Evolutionary conservation across 2,113 vertebrate species (phyloP), one percentile per base, ranked within the genome.

Genomic region (Hippolais icterina): DNA sequence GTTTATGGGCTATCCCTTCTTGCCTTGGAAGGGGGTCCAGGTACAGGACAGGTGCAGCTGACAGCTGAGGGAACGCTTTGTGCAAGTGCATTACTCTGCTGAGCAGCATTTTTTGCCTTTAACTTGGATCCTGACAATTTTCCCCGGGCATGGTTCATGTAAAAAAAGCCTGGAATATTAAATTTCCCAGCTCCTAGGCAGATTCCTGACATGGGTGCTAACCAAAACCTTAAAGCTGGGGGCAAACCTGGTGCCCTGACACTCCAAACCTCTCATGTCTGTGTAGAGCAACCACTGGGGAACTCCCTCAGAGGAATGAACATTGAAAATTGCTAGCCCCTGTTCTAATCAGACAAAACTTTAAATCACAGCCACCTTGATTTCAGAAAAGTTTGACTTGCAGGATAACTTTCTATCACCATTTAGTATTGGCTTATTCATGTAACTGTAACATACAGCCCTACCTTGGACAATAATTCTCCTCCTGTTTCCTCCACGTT

Each of bases 401-500:
- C 69, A 60, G 93, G 66, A 56, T 92, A 76, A 82, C 59, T 93
- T 95, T 91, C 59, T 84, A 10, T 94, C 91, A 61, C 54, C 49
- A n/a, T 94, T 91, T 96, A 93, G 29, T 86, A 72, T 56, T 64
- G 84, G 70, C 81, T 75, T 53, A 96, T 94, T 96, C 80, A 85
- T 29, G 18, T 42, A 83, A 31, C 28, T 92, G 52, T 27, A 81
- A 87, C 23, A 37, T 92, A 66, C 42, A 83, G 89, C 70, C 69
- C 87, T 92, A 4, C 25, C 75, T 63, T 87, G 82, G 65, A 94
- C 71, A 92, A 89, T 75, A 70, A 46, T 83, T 87, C 87, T 94
- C 74, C 56, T 89, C 90, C 76, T 93, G 57, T 69, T 83, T 80
- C 83, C 76, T 75, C 19, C 46, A 69, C 1, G 4, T 72, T 14